Evolutionary conservation across 64 coral and sea anemone species (phyloP).

Genomic region (Hydrozoanthus tunicans): DNA sequence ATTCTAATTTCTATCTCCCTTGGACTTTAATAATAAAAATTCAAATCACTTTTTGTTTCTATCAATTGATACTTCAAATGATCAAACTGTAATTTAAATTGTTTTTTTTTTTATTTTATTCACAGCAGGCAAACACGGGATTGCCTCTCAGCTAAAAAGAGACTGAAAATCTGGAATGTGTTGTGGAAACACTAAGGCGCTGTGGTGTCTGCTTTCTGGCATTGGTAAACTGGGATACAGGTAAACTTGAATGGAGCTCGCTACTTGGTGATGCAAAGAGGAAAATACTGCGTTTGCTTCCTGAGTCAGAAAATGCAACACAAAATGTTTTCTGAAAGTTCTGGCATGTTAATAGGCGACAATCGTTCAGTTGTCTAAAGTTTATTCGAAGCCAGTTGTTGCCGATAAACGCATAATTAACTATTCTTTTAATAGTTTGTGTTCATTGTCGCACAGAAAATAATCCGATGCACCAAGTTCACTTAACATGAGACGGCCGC

Average conservation of each 20-base stretch:
- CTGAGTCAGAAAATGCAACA: background rate
- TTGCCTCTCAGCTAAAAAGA: slow-evolving; percentile 3
- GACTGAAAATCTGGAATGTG: background rate
- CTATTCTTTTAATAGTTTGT: too few relatives aligned
- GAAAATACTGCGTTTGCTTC: slow-evolving; percentile 13
- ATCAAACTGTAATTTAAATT: background rate
- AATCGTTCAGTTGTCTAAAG: too few relatives aligned
- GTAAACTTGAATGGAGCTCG: slow-evolving; percentile 26
- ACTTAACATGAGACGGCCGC: too few relatives aligned
- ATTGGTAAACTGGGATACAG: slow-evolving; percentile 13
- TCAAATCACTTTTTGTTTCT: too few relatives aligned
- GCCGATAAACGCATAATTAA: too few relatives aligned
- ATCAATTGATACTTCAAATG: too few relatives aligned
- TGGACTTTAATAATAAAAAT: too few relatives aligned
- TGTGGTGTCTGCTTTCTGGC: slow-evolving; percentile 25
- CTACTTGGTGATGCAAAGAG: slow-evolving; percentile 25
- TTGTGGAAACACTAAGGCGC: slow-evolving; percentile 25
- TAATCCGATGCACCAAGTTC: too few relatives aligned
- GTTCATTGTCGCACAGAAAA: too few relatives aligned
- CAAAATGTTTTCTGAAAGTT: background rate
- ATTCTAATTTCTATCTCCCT: too few relatives aligned
- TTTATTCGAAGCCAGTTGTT: too few relatives aligned
- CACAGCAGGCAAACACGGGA: slow-evolving; percentile 5
- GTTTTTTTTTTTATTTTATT: background rate
- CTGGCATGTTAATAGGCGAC: too few relatives aligned